These are phyloP conservation scores for Physella acuta DNA, from an alignment of 1,140 invertebrate species.

Conservation along the genomic window DNA sequence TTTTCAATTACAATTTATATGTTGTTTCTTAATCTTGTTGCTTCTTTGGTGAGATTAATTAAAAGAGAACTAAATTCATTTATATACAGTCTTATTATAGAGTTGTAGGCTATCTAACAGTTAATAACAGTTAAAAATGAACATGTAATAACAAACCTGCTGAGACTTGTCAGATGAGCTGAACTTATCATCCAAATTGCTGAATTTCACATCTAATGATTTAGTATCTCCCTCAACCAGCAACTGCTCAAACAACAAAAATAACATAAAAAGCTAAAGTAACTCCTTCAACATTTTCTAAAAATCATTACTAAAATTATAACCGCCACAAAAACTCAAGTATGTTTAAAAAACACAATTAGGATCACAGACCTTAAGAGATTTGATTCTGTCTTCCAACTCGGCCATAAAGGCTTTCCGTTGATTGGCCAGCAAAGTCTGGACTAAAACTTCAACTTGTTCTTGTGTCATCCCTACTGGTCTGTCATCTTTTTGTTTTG, in stretches of 20 bases:
- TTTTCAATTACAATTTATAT: background rate
- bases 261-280: background rate
- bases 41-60: background rate
- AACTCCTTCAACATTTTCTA: background rate
- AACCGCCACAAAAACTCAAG: background rate
- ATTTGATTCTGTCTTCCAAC: background rate
- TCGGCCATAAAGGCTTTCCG: background rate
- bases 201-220: background rate
- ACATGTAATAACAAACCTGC: background rate
- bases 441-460: conserved; percentile 8
- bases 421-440: conserved; percentile 5
- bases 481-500: background rate
- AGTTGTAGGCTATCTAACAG: background rate
- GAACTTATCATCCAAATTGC: background rate
- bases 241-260: background rate
- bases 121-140: background rate
- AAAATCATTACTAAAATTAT: background rate
- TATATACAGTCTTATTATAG: background rate
- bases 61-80: background rate
- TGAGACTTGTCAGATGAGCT: background rate
- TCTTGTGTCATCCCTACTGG: background rate
- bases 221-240: background rate
- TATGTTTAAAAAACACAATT: background rate
- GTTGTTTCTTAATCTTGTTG: background rate
- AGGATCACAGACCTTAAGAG: conserved; percentile 1